Conservation (phyloP, 2,797 vertebrate genomes). For the Columba guinea region DNA sequence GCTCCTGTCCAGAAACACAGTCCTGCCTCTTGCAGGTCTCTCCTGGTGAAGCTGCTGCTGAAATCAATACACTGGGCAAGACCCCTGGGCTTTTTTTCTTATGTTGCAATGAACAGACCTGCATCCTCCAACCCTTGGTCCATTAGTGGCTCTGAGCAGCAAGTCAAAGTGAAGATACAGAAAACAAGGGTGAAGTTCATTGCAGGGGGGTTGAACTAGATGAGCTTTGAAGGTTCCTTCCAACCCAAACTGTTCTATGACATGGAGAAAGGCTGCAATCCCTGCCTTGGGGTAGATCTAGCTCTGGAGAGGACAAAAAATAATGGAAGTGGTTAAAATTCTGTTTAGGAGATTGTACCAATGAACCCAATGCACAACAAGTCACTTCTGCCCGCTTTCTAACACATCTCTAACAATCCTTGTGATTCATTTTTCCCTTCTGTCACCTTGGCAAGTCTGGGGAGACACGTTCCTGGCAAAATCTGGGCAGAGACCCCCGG, state of each 20-base stretch:
- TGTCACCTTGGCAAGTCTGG: slow-evolving; percentile 2
- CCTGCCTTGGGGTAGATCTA: background rate
- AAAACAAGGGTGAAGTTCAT: background rate
- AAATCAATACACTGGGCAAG: background rate
- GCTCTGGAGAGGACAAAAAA: background rate
- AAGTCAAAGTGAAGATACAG: background rate
- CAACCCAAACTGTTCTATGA: too few species aligned
- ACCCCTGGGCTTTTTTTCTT: background rate
- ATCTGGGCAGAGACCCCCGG: slow-evolving; percentile 5
- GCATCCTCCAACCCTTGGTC: accelerated
- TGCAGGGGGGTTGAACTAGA: too few species aligned
- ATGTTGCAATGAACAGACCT: accelerated
- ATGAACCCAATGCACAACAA: background rate
- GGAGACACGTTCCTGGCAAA: background rate
- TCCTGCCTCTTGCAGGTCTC: background rate
- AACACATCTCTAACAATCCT: background rate
- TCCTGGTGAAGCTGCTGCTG: background rate
- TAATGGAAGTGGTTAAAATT: background rate
- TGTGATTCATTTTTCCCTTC: slow-evolving; percentile 33
- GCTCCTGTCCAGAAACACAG: background rate
- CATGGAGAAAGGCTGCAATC: accelerated
- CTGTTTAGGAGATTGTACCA: background rate
- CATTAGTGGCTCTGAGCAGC: accelerated
- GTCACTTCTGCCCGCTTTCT: background rate
- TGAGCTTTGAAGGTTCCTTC: too few species aligned